Evolutionary conservation across 2,888 invertebrate genomes (phyloP).

Genomic region (Belgica antarctica): DNA sequence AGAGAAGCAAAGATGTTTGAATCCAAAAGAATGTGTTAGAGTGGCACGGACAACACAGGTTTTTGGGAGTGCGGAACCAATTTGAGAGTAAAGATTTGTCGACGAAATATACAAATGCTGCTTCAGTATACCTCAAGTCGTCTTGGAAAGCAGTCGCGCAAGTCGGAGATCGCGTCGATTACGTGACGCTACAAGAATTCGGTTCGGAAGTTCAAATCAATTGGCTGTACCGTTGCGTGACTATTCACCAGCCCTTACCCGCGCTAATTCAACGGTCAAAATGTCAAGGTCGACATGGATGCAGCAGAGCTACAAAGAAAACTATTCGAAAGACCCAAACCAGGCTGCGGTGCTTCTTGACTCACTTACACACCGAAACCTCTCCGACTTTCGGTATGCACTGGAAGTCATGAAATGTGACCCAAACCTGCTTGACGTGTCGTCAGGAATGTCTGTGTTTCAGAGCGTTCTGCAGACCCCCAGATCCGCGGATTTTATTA

Average conservation of each 20-base stretch:
- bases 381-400: slow-evolving; percentile 37
- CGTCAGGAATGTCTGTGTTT: slow-evolving; percentile 23
- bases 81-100: too few relatives aligned
- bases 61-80: not conserved
- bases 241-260: not conserved
- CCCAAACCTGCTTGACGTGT: slow-evolving; percentile 35
- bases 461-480: slow-evolving; percentile 26
- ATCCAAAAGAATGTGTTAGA: not conserved
- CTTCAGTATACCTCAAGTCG: not conserved
- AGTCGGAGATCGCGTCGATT: not conserved
- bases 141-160: not conserved
- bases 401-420: slow-evolving; percentile 35
- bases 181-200: not conserved
- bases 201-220: not conserved
- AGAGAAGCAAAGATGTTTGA: slow-evolving; percentile 1
- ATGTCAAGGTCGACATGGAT: slow-evolving; percentile 35
- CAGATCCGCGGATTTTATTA: slow-evolving; percentile 27
- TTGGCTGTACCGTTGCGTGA: not conserved
- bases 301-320: slow-evolving; percentile 18
- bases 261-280: not conserved
- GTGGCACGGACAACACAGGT: not conserved
- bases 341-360: slow-evolving; percentile 19
- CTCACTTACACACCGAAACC: slow-evolving; percentile 5
- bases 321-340: slow-evolving; percentile 33
- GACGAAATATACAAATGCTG: too few relatives aligned